phyloP scores from a whole-genome alignment of 2,888 invertebrate genomes.

The Apantesis nais region DNA sequence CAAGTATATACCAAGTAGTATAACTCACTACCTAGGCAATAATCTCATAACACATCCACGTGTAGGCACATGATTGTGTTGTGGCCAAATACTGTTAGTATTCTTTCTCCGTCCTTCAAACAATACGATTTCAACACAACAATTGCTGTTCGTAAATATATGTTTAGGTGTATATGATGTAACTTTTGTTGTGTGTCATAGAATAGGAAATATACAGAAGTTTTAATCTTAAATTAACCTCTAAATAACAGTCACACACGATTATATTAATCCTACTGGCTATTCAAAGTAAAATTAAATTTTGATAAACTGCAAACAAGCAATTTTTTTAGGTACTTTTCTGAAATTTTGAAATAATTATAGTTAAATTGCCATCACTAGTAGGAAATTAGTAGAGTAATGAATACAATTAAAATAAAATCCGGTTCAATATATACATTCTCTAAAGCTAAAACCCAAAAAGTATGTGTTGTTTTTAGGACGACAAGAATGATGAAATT shows the following conservation, averaged over 20 bases:
- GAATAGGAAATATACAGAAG: slow-evolving; percentile 17
- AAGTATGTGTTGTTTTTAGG: too few species aligned
- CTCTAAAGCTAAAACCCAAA: too few species aligned
- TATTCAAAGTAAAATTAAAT: too few species aligned
- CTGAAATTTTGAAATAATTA: background rate
- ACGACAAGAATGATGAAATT: background rate
- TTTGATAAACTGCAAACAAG: background rate
- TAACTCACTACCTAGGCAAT: background rate
- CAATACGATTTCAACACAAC: slow-evolving; percentile 16
- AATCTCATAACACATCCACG: slow-evolving; percentile 16
- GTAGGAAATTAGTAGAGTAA: too few species aligned
- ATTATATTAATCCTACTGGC: background rate
- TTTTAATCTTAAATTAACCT: background rate
- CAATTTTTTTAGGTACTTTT: background rate
- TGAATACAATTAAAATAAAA: too few species aligned
- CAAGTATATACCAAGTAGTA: background rate
- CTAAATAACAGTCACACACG: background rate
- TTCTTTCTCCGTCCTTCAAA: slow-evolving; percentile 26
- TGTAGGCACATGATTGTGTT: slow-evolving; percentile 3
- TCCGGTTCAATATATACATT: too few species aligned
- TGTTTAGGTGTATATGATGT: slow-evolving; percentile 7
- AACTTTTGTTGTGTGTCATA: background rate
- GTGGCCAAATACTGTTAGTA: slow-evolving; percentile 1
- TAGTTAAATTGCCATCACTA: background rate
- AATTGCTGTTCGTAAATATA: slow-evolving; percentile 17